Evolutionary conservation across 1,140 invertebrate species (phyloP).

Genomic region (Drosophila eugracilis): DNA sequence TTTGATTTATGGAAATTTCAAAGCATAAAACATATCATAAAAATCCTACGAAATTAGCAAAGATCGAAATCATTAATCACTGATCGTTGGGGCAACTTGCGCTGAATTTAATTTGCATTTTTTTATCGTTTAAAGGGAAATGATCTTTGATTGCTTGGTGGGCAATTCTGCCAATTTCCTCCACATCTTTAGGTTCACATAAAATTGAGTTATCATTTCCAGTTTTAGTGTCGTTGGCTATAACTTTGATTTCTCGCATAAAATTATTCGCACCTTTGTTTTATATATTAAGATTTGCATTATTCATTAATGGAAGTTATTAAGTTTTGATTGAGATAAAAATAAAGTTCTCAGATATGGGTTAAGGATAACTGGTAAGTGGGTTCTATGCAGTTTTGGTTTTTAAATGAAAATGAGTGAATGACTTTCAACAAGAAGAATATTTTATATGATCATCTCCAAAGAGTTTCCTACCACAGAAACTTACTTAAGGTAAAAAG

Average conservation of each 20-base stretch:
- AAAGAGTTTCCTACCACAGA: too few relatives aligned
- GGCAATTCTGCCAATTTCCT: conserved; percentile 32
- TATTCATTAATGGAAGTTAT: conserved; percentile 13
- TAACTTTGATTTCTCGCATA: conserved; percentile 3
- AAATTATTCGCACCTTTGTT: conserved; percentile 28
- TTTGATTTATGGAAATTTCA: conserved; percentile 43
- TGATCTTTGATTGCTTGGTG: conserved; percentile 17
- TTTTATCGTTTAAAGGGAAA: conserved; percentile 33
- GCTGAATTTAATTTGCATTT: conserved; percentile 40
- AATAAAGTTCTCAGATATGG: conserved; percentile 21
- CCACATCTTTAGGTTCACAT: conserved; percentile 13
- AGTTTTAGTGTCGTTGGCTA: conserved; percentile 14
- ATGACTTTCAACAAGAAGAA: too few relatives aligned
- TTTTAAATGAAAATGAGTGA: too few relatives aligned
- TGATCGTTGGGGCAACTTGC: conserved; percentile 17
- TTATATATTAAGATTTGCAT: conserved; percentile 1
- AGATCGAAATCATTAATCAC: conserved; percentile 42
- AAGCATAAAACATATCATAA: conserved; percentile 46
- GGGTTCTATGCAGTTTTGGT: neutral
- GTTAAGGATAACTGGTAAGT: conserved; percentile 25
- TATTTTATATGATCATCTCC: too few relatives aligned
- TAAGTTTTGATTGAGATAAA: conserved; percentile 6
- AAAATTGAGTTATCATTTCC: conserved; percentile 30
- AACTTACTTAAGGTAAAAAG: too few relatives aligned
- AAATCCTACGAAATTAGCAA: conserved; percentile 39